Evolutionary conservation across 1,140 invertebrate species (phyloP), one percentile per base, ranked within the genome.

Genomic region (Drosophila burlai): DNA sequence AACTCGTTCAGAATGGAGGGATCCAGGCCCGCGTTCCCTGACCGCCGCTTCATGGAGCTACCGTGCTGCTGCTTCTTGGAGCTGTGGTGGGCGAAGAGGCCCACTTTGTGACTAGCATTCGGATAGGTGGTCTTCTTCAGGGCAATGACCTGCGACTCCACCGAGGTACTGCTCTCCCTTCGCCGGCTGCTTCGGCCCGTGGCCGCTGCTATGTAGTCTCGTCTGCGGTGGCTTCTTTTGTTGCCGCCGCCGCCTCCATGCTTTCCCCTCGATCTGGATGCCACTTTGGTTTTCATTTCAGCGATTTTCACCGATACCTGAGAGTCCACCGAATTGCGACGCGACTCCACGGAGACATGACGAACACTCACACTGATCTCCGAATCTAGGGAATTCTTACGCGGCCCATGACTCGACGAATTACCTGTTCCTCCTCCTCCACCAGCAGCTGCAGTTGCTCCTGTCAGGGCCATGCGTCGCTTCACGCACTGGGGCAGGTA

Each of bases 401-500:
- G 94, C 91, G 86, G 94, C 80, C 94, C 69, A 87, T 94, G 67
- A 91, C 94, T 91, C 83, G 95, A 95, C 11, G 94, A 94, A 26
- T 95, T 95, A 49, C 95, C 87, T 57, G 95, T 93, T 62, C 95
- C 94, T 76, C 94, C 94, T 76, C 94, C 94, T 74, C 94, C 94
- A 10, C 47, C 47, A 2, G 13, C 31, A 2, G 31, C 31, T 7
- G 54, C 54, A 57, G 95, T 94, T 77, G 94, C 94, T 76, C 94
- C 94, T 21, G 96, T 95, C 1, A 98, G 86, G 2, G 97, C 98
- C 68, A 96, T 97, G 83, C 97, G 94, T 21, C 98, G 94, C 34
- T 95, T 96, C 0, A 99, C 95, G 75, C 98, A 95, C 80, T 97
- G 96, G 0, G 97, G 97, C 47, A 99, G 94, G 68, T 97, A 97